Base-by-base conservation (phyloP, 2,113 vertebrate species). In the Oenanthe oenanthe region DNA sequence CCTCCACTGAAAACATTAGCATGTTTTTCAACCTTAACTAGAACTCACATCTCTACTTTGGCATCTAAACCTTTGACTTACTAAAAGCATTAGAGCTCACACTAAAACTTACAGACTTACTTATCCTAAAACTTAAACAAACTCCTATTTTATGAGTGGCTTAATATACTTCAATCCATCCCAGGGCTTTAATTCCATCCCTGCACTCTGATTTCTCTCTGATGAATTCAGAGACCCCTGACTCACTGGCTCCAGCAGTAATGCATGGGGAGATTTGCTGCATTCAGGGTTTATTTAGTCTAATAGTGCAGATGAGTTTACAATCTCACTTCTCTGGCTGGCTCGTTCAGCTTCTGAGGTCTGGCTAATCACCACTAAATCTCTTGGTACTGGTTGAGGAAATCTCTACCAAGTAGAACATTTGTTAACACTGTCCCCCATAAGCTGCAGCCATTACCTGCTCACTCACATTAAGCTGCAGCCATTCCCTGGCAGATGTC, bases 401-500 rank as follows among this genome's bases (percentile, higher is more conserved):
- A 53, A 50, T 38, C 36, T 72, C 42, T 34, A 4, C 61, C 36
- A n/a, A 70, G 76, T 0, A 84, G 62, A 93, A 70, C 74, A 50
- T 88, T 89, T 15, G 15, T 62, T 91, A 65, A 58, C 70, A n/a
- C 17, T 28, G 38, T 85, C 50, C 81, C 50, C 58, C 79, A 0
- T 58, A 85, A 95, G 51, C 85, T 88, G 70, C 1, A 4, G 58
- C 53, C 71, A 51, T 91, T 83, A 77, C 42, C 50, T 73, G 12
- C 31, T 85, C 74, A 18, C 34, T 88, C 67, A 17, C 67, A 56
- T 88, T 89, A 58, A 62, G 34, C 50, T 28, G n/a, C 43, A 92
- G 87, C 54, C 47, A 71, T 76, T 78, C 92, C 63, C 92, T 92
- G 77, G 87, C 95, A 89, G 77, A 85, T 51, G 47, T 91, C 87